Conservation (phyloP, 1,140 invertebrate genomes). For the Macrobrachium nipponense region DNA sequence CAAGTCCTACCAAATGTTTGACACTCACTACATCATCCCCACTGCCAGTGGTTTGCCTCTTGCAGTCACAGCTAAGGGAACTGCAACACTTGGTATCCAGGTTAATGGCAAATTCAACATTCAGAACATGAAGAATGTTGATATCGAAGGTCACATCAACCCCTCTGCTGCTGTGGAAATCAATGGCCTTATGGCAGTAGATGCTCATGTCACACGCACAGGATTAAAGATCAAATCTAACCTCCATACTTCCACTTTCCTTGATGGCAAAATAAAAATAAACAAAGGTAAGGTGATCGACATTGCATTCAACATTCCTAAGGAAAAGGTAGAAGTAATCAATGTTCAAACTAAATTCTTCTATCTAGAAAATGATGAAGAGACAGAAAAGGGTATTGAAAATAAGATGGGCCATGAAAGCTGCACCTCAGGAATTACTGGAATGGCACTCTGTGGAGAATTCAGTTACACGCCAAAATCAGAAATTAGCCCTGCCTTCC, state of each 20-base stretch:
- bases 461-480: conserved; percentile 12
- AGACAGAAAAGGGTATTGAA: conserved; percentile 8
- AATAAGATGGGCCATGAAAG: conserved; percentile 6
- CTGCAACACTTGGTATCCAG: conserved; percentile 78
- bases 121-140: conserved; percentile 76
- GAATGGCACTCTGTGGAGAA: conserved; percentile 25
- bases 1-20: conserved; percentile 77
- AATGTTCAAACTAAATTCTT: conserved; percentile 67
- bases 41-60: conserved; percentile 84
- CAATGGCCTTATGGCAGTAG: conserved; percentile 78
- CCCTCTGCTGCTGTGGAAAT: conserved; percentile 80
- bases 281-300: conserved; percentile 78
- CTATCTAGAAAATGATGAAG: conserved; percentile 27
- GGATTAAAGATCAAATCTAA: conserved; percentile 81
- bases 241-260: conserved; percentile 82
- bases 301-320: conserved; percentile 79
- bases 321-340: conserved; percentile 84
- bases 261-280: conserved; percentile 76
- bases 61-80: conserved; percentile 78
- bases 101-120: conserved; percentile 80
- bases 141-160: conserved; percentile 67
- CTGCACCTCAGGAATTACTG: conserved; percentile 12
- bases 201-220: conserved; percentile 78
- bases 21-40: conserved; percentile 82
- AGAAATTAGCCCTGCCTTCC: conserved; percentile 20